Evolutionary conservation across 2,113 vertebrate genomes (phyloP).

Genomic region (Uropsilus gracilis): DNA sequence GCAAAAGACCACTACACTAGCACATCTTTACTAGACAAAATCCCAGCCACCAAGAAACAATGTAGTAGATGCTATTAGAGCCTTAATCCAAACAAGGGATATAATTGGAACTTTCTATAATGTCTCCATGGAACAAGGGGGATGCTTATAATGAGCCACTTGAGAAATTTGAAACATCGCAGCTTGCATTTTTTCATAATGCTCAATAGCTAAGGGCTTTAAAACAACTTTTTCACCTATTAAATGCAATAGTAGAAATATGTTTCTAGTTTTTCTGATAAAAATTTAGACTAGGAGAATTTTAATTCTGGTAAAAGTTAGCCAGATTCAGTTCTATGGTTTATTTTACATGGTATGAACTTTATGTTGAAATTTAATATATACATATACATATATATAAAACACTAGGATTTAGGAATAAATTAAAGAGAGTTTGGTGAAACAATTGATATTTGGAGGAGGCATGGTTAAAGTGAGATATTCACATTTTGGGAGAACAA

Average conservation of each 20-base stretch:
- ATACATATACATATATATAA: not conserved
- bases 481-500: not conserved
- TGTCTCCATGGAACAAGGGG: not conserved
- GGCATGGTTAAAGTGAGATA: not conserved
- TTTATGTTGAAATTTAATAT: not conserved
- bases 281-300: not conserved
- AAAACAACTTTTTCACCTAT: not conserved
- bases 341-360: not conserved
- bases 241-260: slow-evolving; percentile 40
- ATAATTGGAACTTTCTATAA: slow-evolving; percentile 24
- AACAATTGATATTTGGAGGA: not conserved
- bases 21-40: not conserved
- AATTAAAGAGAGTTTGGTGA: not conserved
- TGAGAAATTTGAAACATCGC: slow-evolving; percentile 1
- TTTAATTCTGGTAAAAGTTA: not conserved
- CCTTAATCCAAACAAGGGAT: not conserved
- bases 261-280: not conserved
- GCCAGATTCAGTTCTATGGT: not conserved
- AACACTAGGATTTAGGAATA: not conserved
- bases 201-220: not conserved
- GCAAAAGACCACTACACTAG: not conserved
- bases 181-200: not conserved
- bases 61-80: not conserved
- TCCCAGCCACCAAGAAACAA: not conserved
- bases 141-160: slow-evolving; percentile 7